Conservation (phyloP, 2,888 invertebrate genomes). For the Periphyllus acericola region DNA sequence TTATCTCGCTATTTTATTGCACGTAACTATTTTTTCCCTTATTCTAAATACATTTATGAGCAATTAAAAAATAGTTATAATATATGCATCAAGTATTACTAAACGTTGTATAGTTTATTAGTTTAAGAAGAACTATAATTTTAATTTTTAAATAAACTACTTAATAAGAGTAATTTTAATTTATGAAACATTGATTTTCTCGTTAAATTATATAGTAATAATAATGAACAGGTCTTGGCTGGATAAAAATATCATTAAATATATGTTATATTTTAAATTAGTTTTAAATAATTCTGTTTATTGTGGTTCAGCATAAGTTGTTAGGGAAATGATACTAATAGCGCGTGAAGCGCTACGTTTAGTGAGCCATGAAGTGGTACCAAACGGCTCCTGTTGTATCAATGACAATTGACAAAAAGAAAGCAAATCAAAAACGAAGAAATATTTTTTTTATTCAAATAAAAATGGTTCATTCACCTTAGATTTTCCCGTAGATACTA, state of each 20-base stretch:
- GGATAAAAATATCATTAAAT: not conserved
- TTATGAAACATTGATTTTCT: not conserved
- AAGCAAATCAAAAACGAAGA: conserved; percentile 48
- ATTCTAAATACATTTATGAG: not conserved
- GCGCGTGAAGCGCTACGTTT: conserved; percentile 50
- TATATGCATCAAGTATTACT: not conserved
- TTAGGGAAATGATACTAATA: conserved; percentile 43
- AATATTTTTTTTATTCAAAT: conserved; percentile 22
- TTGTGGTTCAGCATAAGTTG: not conserved
- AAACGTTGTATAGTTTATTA: too few relatives aligned
- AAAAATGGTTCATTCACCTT: conserved; percentile 50
- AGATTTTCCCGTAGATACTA: not conserved
- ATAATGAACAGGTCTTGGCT: not conserved
- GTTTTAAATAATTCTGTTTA: conserved; percentile 25
- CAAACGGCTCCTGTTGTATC: not conserved
- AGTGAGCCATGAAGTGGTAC: conserved; percentile 41
- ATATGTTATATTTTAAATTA: not conserved
- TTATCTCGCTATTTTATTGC: too few relatives aligned
- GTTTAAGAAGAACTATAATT: not conserved
- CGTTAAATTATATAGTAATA: not conserved
- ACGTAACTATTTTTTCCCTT: not conserved
- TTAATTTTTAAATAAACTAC: not conserved
- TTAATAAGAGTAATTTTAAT: not conserved
- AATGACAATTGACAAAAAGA: conserved; percentile 43
- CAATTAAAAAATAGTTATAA: not conserved